A percentile compares a stretch with the other conserved stretches of the same genome.
phyloP scores from a whole-genome alignment of 2,797 vertebrate species.

The Pangasius mekongensis region DNA sequence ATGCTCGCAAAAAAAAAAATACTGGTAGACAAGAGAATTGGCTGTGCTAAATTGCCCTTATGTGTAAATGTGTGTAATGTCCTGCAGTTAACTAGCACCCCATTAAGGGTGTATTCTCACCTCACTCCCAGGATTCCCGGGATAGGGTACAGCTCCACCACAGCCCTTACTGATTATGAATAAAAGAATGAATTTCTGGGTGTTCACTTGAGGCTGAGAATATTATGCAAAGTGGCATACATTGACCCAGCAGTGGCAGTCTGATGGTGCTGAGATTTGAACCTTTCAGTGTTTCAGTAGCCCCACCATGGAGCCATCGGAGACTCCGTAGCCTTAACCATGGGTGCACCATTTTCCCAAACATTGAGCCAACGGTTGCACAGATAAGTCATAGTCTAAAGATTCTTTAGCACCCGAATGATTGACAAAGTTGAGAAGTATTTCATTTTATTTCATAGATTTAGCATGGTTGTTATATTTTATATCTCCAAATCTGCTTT shows the following conservation, averaged over 20 bases:
- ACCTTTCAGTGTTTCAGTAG: neutral
- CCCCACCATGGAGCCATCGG: neutral
- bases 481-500: neutral
- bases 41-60: neutral
- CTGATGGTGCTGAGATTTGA: neutral
- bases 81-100: neutral
- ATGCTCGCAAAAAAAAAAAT: no score
- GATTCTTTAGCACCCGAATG: neutral
- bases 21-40: neutral
- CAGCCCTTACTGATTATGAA: neutral
- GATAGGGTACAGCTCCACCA: neutral
- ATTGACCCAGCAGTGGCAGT: neutral
- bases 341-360: neutral
- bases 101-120: neutral
- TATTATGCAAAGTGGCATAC: neutral
- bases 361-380: neutral
- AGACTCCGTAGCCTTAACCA: neutral
- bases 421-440: neutral
- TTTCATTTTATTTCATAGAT: neutral
- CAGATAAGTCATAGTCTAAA: neutral
- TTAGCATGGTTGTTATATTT: neutral
- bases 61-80: neutral
- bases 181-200: neutral
- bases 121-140: neutral
- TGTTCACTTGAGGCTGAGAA: neutral